Evolutionary conservation across 2,888 invertebrate species (phyloP).

Genomic region (Nomada flava): DNA sequence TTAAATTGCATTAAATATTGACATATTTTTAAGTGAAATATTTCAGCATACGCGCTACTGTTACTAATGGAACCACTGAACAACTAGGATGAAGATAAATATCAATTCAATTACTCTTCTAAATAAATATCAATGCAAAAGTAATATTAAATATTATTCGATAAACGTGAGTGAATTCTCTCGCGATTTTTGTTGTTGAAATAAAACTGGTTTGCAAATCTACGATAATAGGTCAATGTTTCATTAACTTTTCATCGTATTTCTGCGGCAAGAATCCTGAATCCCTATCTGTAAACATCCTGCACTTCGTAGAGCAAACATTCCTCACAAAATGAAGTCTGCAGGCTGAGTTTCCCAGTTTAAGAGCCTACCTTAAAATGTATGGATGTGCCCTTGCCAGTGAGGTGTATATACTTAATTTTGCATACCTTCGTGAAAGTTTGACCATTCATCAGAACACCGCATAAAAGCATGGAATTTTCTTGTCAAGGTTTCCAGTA

Average conservation of each 20-base stretch:
- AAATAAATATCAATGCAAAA: no score
- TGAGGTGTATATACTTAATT: not conserved
- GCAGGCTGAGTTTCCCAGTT: not conserved
- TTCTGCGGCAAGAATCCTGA: not conserved
- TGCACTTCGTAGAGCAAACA: not conserved
- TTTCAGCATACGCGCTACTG: no score
- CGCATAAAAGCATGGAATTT: conserved; percentile 1
- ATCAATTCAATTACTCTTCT: no score
- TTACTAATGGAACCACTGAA: no score
- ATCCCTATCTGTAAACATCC: not conserved
- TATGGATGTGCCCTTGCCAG: not conserved
- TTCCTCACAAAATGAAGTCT: not conserved
- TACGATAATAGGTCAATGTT: not conserved
- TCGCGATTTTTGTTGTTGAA: no score
- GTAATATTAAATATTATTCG: no score
- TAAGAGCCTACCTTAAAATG: conserved; percentile 9
- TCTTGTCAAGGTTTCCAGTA: not conserved
- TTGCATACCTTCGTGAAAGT: conserved; percentile 9
- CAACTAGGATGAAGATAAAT: no score
- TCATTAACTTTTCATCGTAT: not conserved
- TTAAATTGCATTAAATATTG: no score
- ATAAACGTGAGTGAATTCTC: no score
- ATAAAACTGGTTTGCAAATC: not conserved
- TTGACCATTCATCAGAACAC: conserved; percentile 11
- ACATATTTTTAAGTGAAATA: no score